These are phyloP conservation scores for Anastrepha ludens DNA, from an alignment of 1,140 invertebrate species.

Conservation along the genomic window DNA sequence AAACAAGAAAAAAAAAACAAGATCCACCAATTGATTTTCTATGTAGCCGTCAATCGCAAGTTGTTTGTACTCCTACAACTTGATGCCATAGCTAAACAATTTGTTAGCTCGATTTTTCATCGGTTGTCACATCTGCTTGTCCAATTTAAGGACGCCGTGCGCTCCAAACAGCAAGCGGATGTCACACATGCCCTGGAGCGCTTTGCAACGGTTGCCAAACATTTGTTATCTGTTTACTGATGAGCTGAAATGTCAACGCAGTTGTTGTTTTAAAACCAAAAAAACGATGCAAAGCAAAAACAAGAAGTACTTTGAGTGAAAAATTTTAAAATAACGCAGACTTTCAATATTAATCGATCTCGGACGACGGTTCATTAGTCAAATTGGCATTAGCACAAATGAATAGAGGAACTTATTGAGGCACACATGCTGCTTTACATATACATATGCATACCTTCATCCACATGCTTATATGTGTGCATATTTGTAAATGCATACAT, in stretches of 20 bases:
- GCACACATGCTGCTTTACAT: background rate
- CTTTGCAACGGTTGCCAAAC: slow-evolving; percentile 39
- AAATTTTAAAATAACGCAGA: slow-evolving; percentile 43
- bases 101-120: slow-evolving; percentile 47
- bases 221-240: slow-evolving; percentile 37
- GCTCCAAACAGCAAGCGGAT: background rate
- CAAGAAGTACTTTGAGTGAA: background rate
- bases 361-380: slow-evolving; percentile 44
- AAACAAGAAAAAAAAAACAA: background rate
- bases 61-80: background rate
- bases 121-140: slow-evolving; percentile 47
- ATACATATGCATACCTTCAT: background rate
- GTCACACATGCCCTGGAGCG: background rate
- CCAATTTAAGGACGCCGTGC: background rate
- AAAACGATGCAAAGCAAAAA: background rate
- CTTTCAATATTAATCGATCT: slow-evolving; percentile 45
- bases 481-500: background rate
- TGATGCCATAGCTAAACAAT: slow-evolving; percentile 41
- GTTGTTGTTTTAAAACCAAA: slow-evolving; percentile 17
- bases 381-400: slow-evolving; percentile 46
- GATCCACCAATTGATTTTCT: slow-evolving; percentile 37
- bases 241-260: slow-evolving; percentile 36
- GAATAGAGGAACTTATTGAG: background rate
- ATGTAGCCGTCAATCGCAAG: background rate
- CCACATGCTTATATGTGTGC: background rate